A percentile compares a stretch with the other conserved stretches of the same genome.
Evolutionary conservation across 2,888 invertebrate species (phyloP).

Genomic region (Phaedon cochleariae): DNA sequence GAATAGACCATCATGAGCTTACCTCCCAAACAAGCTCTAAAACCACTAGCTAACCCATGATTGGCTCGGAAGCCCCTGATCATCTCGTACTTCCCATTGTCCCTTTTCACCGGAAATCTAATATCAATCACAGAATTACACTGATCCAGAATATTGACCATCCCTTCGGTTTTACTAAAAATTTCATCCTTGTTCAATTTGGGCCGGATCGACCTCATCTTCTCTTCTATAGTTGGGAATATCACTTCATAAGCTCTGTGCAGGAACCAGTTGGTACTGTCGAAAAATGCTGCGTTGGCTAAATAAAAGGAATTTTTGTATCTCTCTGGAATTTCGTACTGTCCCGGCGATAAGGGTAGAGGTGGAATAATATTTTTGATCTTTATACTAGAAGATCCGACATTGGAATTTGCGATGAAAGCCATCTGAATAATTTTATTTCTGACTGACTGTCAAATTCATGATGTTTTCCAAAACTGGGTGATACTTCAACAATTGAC

Average conservation of each 20-base stretch:
- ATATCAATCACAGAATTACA: conserved; percentile 56
- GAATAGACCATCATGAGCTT: no score
- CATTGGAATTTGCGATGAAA: conserved; percentile 30
- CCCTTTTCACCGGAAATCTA: conserved; percentile 52
- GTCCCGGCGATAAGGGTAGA: background rate
- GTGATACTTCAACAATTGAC: no score
- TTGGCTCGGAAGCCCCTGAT: conserved; percentile 56
- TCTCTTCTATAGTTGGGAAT: conserved; percentile 51
- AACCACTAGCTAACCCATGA: conserved; percentile 51
- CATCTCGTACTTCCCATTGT: conserved; percentile 51
- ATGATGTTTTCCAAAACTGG: background rate
- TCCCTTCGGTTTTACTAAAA: conserved; percentile 43
- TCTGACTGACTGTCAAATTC: conserved; percentile 1
- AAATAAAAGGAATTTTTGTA: conserved; percentile 56
- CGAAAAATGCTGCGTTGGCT: conserved; percentile 57
- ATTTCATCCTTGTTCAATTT: conserved; percentile 38
- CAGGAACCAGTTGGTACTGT: conserved; percentile 57
- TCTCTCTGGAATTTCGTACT: conserved; percentile 56
- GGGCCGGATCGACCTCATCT: conserved; percentile 37
- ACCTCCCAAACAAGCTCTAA: conserved; percentile 53
- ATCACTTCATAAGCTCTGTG: conserved; percentile 54
- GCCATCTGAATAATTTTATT: conserved; percentile 26
- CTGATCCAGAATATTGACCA: conserved; percentile 53
- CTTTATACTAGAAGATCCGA: conserved; percentile 13
- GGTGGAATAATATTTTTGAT: background rate